These are phyloP conservation scores for Lordiphosa fenestrarum DNA, from an alignment of 2,888 invertebrate species.

Conservation along the genomic window DNA sequence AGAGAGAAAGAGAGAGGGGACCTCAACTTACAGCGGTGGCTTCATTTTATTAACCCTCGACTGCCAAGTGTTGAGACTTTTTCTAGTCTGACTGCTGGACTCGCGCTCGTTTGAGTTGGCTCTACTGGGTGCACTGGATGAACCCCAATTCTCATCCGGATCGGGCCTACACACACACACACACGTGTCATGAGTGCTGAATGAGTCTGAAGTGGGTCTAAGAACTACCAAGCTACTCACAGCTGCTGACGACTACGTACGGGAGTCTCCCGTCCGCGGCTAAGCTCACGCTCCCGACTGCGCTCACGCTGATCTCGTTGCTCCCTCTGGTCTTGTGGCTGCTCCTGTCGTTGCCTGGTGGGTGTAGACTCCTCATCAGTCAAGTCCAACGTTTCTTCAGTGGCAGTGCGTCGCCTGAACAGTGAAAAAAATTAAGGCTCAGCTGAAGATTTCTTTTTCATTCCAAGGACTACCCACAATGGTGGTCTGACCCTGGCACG, in stretches of 20 bases:
- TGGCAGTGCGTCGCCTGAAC: slow-evolving; percentile 70
- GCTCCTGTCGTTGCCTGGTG: slow-evolving; percentile 38
- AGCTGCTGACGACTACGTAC: slow-evolving; percentile 66
- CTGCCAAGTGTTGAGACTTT: slow-evolving; percentile 59
- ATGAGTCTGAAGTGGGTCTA: slow-evolving; percentile 13
- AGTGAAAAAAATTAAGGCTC: background rate
- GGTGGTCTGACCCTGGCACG: slow-evolving; percentile 50
- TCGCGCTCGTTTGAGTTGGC: slow-evolving; percentile 75
- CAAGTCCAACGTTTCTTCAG: slow-evolving; percentile 75
- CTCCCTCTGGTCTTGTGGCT: slow-evolving; percentile 36
- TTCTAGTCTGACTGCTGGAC: slow-evolving; percentile 60
- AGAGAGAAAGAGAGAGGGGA: background rate
- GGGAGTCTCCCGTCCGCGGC: slow-evolving; percentile 70
- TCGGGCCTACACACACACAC: slow-evolving; percentile 47
- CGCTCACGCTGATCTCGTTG: slow-evolving; percentile 12
- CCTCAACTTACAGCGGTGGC: slow-evolving; percentile 59
- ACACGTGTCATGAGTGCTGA: slow-evolving; percentile 4
- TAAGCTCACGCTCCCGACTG: slow-evolving; percentile 62
- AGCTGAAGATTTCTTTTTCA: background rate
- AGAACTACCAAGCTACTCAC: slow-evolving; percentile 54
- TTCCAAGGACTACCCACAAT: slow-evolving; percentile 51
- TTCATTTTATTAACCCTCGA: slow-evolving; percentile 48
- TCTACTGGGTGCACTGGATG: slow-evolving; percentile 71
- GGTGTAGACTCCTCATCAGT: slow-evolving; percentile 62
- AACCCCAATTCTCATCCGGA: slow-evolving; percentile 73